Evolutionary conservation across 2,888 invertebrate genomes (phyloP), one percentile per base, ranked within the genome.

Genomic region (Frankliniella fusca): DNA sequence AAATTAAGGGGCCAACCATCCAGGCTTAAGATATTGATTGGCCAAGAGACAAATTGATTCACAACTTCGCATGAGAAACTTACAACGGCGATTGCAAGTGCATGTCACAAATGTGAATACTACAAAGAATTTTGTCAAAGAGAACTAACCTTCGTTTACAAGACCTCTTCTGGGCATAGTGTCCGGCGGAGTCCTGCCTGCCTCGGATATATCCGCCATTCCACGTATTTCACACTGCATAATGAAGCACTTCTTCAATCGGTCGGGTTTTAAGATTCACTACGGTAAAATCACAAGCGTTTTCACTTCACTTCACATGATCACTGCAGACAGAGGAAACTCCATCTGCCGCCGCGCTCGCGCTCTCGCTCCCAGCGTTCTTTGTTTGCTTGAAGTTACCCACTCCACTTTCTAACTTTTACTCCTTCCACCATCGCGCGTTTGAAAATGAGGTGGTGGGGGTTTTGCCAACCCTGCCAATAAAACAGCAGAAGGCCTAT

Each of bases 81-180:
- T 38, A 38, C 38, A 38, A 38, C 38, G 38, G 38, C 5, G 5
- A 5, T 38, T 38, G 38, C 38, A 38, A 2, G 5, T 38, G 38
- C 38, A 2, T 38, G 5, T 38, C 38, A 38, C 38, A 38, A 38
- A 38, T 38, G 2, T 38, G 38, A 38, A 38, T 38, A 38, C 2
- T 38, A 38, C 38, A 38, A 38, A 38, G 38, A 38, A 38, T 38
- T 38, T 38, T 38, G 38, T 38, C 38, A 5, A 38, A 38, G 48
- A 23, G 82, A 81, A 85, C 88, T 87, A 87, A 91, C 91, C 90
- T 89, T 92, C 93, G 86, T 90, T 93, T 81, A 93, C 93, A 87
- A 92, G 90, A 84, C 93, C 93, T 85, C 90, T 90, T 87, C 91
- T 91, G 70, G 93, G 92, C 87, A 92, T 86, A 82, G 90, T 88